Evolutionary conservation across 2,888 invertebrate species (phyloP).

Genomic region (Papilio protenor): DNA sequence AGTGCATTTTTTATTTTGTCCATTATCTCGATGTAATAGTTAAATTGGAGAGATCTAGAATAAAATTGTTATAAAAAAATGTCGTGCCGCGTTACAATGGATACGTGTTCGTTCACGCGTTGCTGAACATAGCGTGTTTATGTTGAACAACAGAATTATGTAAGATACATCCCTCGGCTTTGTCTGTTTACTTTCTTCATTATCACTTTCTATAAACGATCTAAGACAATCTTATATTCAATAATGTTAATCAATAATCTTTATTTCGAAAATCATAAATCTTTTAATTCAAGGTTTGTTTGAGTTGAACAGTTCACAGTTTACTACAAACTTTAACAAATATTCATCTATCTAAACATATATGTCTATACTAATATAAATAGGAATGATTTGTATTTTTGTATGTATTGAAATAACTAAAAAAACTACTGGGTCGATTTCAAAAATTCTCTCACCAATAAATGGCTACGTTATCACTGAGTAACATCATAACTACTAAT

Average conservation of each 20-base stretch:
- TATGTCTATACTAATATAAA: no score
- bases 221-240: background rate
- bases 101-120: slow-evolving; percentile 9
- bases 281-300: no score
- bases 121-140: slow-evolving; percentile 13
- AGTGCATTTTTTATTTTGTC: background rate
- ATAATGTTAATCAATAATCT: background rate
- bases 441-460: no score
- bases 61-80: slow-evolving; percentile 8
- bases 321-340: no score
- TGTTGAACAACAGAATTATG: slow-evolving; percentile 28
- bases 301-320: no score
- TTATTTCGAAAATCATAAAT: no score
- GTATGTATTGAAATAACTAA: no score
- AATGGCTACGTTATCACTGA: no score
- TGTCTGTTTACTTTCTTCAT: slow-evolving; percentile 16
- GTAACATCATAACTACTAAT: no score
- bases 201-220: slow-evolving; percentile 13
- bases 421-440: no score
- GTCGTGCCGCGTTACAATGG: slow-evolving; percentile 27
- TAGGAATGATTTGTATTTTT: no score
- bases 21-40: background rate
- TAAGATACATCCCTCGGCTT: slow-evolving; percentile 20
- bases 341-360: no score
- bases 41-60: background rate